A percentile compares a stretch with the other conserved stretches of the same genome.
phyloP scores from a whole-genome alignment of 1,140 invertebrate species.

The Meloidogyne hapla region DNA sequence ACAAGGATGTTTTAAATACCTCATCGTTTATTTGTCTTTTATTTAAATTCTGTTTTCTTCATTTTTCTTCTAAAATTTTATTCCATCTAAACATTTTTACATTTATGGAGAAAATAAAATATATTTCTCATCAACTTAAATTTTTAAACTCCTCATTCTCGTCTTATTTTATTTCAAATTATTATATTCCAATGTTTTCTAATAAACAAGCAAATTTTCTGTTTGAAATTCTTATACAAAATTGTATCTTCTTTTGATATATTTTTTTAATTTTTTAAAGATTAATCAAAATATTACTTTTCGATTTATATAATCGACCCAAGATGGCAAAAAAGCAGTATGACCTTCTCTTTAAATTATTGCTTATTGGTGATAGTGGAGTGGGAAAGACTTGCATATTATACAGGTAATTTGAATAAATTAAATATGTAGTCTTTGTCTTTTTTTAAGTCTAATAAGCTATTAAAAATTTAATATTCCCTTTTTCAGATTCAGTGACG shows the following conservation, averaged over 20 bases:
- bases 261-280: too few relatives aligned
- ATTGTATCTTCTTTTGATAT: too few relatives aligned
- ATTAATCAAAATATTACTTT: too few relatives aligned
- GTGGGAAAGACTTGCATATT: conserved; percentile 95
- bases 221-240: too few relatives aligned
- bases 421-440: background rate
- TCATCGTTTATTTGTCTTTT: too few relatives aligned
- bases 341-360: conserved; percentile 94
- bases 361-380: conserved; percentile 94
- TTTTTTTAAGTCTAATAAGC: too few relatives aligned
- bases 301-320: background rate
- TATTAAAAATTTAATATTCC: background rate
- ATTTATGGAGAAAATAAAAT: background rate
- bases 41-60: too few relatives aligned
- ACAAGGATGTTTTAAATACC: too few relatives aligned
- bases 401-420: conserved; percentile 69
- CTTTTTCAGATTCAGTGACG: conserved; percentile 81
- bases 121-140: background rate
- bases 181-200: background rate
- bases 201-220: background rate
- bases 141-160: background rate
- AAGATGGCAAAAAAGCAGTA: conserved; percentile 77
- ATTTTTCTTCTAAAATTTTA: too few relatives aligned
- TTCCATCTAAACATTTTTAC: too few relatives aligned
- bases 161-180: background rate